phyloP scores from a whole-genome alignment of 1,140 invertebrate genomes.

The Trigoniulus corallinus region DNA sequence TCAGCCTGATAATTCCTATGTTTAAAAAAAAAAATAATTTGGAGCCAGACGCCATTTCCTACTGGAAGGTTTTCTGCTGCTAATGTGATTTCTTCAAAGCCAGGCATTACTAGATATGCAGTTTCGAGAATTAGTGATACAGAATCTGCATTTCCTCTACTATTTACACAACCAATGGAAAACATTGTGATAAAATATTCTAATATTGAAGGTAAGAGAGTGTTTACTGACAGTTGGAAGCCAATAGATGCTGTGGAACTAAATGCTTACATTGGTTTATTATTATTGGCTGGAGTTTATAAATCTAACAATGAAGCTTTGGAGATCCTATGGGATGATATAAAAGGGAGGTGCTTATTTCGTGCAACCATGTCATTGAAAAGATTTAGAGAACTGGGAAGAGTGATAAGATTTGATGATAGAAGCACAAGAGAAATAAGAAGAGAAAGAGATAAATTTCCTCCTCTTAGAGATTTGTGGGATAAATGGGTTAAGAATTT shows the following conservation, averaged over 20 bases:
- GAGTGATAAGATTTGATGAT: not conserved
- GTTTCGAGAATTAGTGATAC: not conserved
- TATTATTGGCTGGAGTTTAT: not conserved
- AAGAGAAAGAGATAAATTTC: not conserved
- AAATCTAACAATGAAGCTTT: not conserved
- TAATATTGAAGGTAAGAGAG: not conserved
- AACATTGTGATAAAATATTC: not conserved
- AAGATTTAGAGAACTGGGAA: not conserved
- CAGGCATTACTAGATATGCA: not conserved
- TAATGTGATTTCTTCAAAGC: not conserved
- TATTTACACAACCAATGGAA: not conserved
- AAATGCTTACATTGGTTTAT: slow-evolving; percentile 9
- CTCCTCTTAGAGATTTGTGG: not conserved
- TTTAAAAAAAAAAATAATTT: not conserved
- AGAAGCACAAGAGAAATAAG: not conserved
- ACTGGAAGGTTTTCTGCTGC: not conserved
- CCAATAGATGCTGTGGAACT: slow-evolving; percentile 5
- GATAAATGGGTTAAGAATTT: not conserved
- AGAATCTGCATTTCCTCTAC: not conserved
- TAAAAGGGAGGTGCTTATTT: not conserved
- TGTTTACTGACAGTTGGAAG: not conserved
- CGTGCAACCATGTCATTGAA: not conserved
- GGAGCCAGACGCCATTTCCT: not conserved
- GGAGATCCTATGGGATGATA: not conserved
- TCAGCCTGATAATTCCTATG: not conserved